Evolutionary conservation across 2,888 invertebrate species (phyloP).

Genomic region (Drosophila austrosaltans): DNA sequence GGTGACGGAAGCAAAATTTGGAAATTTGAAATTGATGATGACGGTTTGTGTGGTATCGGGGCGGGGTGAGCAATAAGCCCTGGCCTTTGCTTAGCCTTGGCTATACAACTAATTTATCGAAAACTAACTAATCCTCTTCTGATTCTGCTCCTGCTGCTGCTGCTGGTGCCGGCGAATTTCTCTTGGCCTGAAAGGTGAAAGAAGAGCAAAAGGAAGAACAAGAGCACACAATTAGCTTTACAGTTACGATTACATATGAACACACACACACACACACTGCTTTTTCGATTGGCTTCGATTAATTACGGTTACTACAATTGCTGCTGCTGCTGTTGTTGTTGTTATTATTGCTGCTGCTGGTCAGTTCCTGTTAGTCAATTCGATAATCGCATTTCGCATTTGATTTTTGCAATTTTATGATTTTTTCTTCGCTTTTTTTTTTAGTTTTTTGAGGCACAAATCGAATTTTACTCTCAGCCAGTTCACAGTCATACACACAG

Average conservation of each 20-base stretch:
- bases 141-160: slow-evolving; percentile 37
- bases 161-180: slow-evolving; percentile 52
- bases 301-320: slow-evolving; percentile 43
- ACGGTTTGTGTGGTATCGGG: neutral
- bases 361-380: slow-evolving; percentile 31
- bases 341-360: slow-evolving; percentile 11
- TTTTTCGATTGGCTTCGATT: slow-evolving; percentile 38
- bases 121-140: slow-evolving; percentile 12
- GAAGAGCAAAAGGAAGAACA: slow-evolving; percentile 38
- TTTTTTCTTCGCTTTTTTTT: slow-evolving; percentile 29
- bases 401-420: slow-evolving; percentile 9
- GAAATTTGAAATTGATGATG: slow-evolving; percentile 12
- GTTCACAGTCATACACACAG: slow-evolving; percentile 43
- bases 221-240: slow-evolving; percentile 67
- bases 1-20: neutral
- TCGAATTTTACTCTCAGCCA: slow-evolving; percentile 66
- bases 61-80: slow-evolving; percentile 19
- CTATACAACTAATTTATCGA: slow-evolving; percentile 11
- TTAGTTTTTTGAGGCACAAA: slow-evolving; percentile 51
- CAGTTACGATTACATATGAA: slow-evolving; percentile 55
- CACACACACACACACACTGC: slow-evolving; percentile 18
- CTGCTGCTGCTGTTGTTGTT: slow-evolving; percentile 15
- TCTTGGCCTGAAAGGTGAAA: slow-evolving; percentile 55
- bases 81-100: slow-evolving; percentile 10
- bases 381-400: slow-evolving; percentile 36